These are phyloP conservation scores for Stegostoma tigrinum DNA, from an alignment of 2,113 vertebrate species.

Conservation along the genomic window DNA sequence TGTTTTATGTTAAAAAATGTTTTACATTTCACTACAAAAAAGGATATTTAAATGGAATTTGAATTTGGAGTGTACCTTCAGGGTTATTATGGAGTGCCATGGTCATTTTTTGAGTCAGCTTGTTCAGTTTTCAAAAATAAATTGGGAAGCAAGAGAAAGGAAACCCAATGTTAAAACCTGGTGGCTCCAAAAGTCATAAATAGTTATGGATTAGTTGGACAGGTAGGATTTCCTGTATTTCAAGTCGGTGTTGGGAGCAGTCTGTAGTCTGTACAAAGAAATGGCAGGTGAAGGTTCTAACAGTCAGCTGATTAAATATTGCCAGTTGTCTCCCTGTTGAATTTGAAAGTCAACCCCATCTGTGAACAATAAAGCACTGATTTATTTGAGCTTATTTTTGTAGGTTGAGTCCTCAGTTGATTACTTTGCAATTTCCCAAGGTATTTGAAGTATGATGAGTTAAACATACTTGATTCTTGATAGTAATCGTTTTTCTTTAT, in stretches of 20 bases:
- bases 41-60: not conserved
- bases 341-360: not conserved
- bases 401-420: not conserved
- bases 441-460: not conserved
- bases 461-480: not conserved
- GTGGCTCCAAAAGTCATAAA: not conserved
- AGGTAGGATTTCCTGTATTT: not conserved
- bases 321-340: not conserved
- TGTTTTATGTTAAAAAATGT: not conserved
- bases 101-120: not conserved
- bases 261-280: not conserved
- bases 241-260: not conserved
- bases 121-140: not conserved
- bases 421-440: not conserved
- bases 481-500: not conserved
- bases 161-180: not conserved
- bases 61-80: not conserved
- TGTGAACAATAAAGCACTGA: not conserved
- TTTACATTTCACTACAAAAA: not conserved
- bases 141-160: not conserved
- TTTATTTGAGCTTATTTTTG: not conserved
- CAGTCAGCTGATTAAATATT: not conserved
- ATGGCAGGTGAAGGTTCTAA: not conserved
- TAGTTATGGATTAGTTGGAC: conserved; percentile 14
- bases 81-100: not conserved